These are phyloP conservation scores for Scotopteryx bipunctaria DNA, from an alignment of 2,888 invertebrate species.

Conservation along the genomic window DNA sequence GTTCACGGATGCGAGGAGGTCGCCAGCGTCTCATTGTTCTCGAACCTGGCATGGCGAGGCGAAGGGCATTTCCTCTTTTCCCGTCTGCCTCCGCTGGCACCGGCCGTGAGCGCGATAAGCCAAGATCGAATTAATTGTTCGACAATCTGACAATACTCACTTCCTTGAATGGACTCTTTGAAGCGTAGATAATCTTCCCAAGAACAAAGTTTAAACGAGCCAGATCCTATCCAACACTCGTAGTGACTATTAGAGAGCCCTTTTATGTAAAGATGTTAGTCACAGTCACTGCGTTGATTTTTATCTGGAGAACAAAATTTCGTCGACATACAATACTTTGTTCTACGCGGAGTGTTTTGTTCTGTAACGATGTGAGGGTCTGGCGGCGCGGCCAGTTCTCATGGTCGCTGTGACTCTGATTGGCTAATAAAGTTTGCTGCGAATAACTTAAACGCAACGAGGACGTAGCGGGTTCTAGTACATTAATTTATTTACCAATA, in stretches of 20 bases:
- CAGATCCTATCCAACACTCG: constrained; percentile 25
- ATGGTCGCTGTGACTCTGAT: constrained; percentile 22
- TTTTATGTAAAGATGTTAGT: constrained; percentile 28
- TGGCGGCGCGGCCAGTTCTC: constrained; percentile 14
- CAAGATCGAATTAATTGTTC: constrained; percentile 48
- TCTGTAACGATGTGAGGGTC: constrained; percentile 10
- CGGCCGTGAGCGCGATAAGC: constrained; percentile 60
- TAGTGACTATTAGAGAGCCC: constrained; percentile 29
- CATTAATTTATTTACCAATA: constrained; percentile 52
- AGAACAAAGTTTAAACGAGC: constrained; percentile 25
- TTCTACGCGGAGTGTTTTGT: constrained; percentile 8
- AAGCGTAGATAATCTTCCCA: constrained; percentile 27
- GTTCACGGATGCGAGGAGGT: constrained; percentile 70
- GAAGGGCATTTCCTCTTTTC: constrained; percentile 75
- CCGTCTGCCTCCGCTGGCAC: constrained; percentile 37
- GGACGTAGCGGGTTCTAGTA: constrained; percentile 26
- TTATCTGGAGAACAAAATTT: constrained; percentile 18
- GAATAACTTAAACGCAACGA: constrained; percentile 29
- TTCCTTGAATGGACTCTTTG: constrained; percentile 36
- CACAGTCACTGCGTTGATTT: constrained; percentile 19
- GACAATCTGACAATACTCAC: constrained; percentile 37
- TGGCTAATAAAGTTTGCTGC: constrained; percentile 27
- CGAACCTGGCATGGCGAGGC: constrained; percentile 59
- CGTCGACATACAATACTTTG: constrained; percentile 12
- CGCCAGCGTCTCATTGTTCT: constrained; percentile 73